Evolutionary conservation across 2,797 vertebrate species (phyloP).

Genomic region (Borostomias antarcticus): DNA sequence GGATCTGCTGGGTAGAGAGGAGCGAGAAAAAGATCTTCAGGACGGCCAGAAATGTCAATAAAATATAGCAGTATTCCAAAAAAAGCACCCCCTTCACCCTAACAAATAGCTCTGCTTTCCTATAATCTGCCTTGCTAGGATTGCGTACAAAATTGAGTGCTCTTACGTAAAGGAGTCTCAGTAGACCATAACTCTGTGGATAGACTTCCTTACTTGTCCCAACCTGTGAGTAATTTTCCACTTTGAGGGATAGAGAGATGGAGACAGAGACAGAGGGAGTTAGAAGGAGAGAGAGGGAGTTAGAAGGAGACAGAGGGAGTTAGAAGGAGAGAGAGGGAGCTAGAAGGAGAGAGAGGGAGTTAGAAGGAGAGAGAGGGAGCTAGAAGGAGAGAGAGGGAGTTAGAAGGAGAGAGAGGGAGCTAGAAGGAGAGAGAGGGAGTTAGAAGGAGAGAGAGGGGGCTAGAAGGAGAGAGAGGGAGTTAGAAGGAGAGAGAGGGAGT

Average conservation of each 20-base stretch:
- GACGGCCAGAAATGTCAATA: background rate
- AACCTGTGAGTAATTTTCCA: conserved; percentile 56
- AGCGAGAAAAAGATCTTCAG: background rate
- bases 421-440: conserved; percentile 1
- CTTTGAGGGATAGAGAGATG: conserved; percentile 7
- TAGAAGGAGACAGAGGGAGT: too few relatives aligned
- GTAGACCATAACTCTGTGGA: conserved; percentile 1
- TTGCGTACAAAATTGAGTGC: background rate
- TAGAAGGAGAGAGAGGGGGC: too few relatives aligned
- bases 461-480: too few relatives aligned
- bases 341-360: conserved; percentile 1
- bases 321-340: too few relatives aligned
- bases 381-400: background rate
- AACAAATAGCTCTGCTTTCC: conserved; percentile 18
- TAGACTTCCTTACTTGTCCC: conserved; percentile 44
- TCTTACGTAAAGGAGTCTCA: conserved; percentile 44
- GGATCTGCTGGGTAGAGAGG: background rate
- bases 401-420: background rate
- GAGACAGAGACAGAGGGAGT: background rate
- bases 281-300: background rate
- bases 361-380: conserved; percentile 3
- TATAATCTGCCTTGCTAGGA: background rate
- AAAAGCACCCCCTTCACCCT: background rate
- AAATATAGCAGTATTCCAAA: background rate
- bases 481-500: conserved; percentile 1